Percentiles rank a stretch among this genome's conserved stretches.
phyloP scores from a whole-genome alignment of 2,888 invertebrate species.

The Callosobruchus maculatus region DNA sequence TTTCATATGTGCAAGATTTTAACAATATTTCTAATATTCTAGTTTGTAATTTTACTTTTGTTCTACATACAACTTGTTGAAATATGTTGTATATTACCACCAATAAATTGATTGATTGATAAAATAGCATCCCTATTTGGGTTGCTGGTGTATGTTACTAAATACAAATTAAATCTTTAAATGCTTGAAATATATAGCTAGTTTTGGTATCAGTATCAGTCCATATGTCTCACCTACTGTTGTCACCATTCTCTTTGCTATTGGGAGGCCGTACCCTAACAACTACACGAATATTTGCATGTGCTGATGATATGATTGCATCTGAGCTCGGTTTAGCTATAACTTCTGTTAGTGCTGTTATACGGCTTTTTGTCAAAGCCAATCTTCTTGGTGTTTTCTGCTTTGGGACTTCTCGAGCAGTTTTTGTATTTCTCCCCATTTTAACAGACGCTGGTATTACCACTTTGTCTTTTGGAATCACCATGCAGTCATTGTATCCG shows the following conservation, averaged over 20 bases:
- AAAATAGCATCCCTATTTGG: too few relatives aligned
- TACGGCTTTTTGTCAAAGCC: neutral
- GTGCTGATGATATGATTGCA: neutral
- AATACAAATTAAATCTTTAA: too few relatives aligned
- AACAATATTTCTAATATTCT: too few relatives aligned
- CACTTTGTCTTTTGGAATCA: neutral
- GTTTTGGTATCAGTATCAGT: too few relatives aligned
- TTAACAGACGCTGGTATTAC: neutral
- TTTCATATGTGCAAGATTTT: too few relatives aligned
- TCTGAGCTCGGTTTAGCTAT: neutral
- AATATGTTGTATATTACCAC: too few relatives aligned
- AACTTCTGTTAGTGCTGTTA: neutral
- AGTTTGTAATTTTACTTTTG: too few relatives aligned
- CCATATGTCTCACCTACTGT: conserved; percentile 31
- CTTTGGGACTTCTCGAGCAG: neutral
- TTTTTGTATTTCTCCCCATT: neutral
- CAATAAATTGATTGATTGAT: too few relatives aligned
- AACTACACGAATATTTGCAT: conserved; percentile 71
- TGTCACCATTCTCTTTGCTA: conserved; percentile 56
- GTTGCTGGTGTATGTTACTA: too few relatives aligned
- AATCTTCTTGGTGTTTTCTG: neutral
- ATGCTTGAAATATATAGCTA: too few relatives aligned
- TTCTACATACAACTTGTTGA: too few relatives aligned
- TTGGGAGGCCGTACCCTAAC: conserved; percentile 83
- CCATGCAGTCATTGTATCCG: neutral